A percentile compares a stretch with the other conserved stretches of the same genome.
phyloP scores from a whole-genome alignment of 2,797 vertebrate species.

The Rhodeus uyekii region DNA sequence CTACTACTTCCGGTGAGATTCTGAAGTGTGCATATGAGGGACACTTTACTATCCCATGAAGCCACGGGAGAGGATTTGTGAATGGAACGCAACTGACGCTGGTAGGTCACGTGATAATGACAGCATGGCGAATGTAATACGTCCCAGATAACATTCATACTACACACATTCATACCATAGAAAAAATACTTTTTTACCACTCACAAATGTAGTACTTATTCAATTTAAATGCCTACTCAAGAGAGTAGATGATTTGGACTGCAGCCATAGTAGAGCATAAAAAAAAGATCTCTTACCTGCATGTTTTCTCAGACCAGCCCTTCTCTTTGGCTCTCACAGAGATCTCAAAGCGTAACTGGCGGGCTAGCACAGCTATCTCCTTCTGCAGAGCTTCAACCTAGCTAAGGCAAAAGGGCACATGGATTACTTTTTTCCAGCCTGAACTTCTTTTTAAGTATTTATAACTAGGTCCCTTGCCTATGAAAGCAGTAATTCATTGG shows the following conservation, averaged over 20 bases:
- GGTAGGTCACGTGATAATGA: not conserved
- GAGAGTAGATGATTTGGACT: not conserved
- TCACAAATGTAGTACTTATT: no score
- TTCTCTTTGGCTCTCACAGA: constrained; percentile 77
- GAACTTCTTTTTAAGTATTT: not conserved
- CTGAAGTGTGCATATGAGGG: not conserved
- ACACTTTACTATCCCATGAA: not conserved
- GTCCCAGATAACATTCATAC: not conserved
- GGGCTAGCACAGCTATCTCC: constrained; percentile 84
- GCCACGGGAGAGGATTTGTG: not conserved
- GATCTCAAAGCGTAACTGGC: constrained; percentile 83
- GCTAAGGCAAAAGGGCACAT: constrained; percentile 65
- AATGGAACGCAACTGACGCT: not conserved
- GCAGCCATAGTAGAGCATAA: not conserved
- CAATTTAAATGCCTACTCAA: no score
- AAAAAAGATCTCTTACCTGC: constrained; percentile 74
- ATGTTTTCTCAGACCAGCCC: constrained; percentile 85
- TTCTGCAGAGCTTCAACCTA: constrained; percentile 90
- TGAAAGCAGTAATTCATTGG: not conserved
- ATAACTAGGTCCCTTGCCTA: not conserved
- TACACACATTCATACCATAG: not conserved
- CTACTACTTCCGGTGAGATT: not conserved
- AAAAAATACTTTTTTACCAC: not conserved
- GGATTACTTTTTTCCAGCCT: constrained; percentile 36
- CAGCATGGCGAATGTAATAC: not conserved